Percentiles rank a stretch among this genome's conserved stretches.
phyloP scores from a whole-genome alignment of 2,113 vertebrate genomes.

The Pteropus alecto region DNA sequence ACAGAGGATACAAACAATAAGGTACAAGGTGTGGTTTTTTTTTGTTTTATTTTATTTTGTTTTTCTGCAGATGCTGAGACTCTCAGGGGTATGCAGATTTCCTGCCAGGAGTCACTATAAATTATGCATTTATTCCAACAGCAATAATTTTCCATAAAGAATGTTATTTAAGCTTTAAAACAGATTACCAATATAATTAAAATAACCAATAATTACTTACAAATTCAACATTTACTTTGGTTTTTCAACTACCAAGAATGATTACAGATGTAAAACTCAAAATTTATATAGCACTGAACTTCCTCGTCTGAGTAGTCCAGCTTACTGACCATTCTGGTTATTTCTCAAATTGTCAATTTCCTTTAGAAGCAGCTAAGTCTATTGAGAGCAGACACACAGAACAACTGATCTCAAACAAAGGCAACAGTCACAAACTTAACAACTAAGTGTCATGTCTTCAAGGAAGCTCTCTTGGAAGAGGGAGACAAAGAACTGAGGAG shows the following conservation, averaged over 20 bases:
- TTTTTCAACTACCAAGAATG: constrained; percentile 1
- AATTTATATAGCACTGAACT: neutral
- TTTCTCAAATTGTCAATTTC: neutral
- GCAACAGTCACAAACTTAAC: neutral
- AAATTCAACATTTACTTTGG: neutral
- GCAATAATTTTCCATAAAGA: neutral
- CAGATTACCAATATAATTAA: neutral
- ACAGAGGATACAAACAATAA: neutral
- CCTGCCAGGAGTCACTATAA: neutral
- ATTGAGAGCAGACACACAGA: neutral
- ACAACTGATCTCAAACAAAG: neutral
- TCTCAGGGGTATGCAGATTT: neutral
- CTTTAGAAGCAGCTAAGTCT: neutral
- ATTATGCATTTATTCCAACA: neutral
- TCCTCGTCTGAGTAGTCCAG: neutral
- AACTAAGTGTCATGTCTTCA: neutral
- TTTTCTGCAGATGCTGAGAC: neutral
- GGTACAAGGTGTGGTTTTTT: neutral
- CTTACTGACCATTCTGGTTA: neutral
- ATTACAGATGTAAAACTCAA: neutral
- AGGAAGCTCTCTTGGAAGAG: neutral
- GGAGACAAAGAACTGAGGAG: neutral
- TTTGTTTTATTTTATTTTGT: neutral
- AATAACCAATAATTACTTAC: neutral
- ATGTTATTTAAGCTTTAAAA: neutral